Base-by-base conservation (phyloP, 2,113 vertebrate species). In the Tachysurus fulvidraco region DNA sequence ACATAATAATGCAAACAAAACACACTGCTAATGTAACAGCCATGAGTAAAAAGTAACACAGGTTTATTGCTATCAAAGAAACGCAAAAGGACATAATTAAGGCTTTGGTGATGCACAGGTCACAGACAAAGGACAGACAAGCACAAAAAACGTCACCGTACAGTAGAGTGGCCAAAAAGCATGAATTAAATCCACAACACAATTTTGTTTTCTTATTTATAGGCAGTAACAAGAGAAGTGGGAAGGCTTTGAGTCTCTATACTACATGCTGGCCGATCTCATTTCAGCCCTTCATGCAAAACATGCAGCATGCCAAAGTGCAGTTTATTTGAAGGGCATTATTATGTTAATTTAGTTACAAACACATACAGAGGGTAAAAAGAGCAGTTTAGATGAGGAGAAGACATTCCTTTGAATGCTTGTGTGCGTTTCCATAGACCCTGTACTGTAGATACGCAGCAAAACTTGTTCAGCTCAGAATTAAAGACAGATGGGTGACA, bases 141-240 rank as follows among this genome's bases (percentile, higher is more conserved):
- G 41, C 91, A 91, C 87, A 86, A 90, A 89, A 11, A 59, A 64
- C 25, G 23, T 86, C 74, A 91, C 91, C 90, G 90, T 92, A 93
- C 83, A 85, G 88, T 87, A 91, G 41, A 89, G 86, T 91, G 87
- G 55, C 84, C 85, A 90, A 94, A 94, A 87, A 93, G 74, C 60
- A 4, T 77, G 30, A 79, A 64, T 54, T 17, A n/a, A 85, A 85
- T 64, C 25, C n/a, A 85, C 71, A 79, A 71, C 28, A 54, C 44
- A n/a, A 55, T 50, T 65, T 62, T 64, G 55, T 59, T 12, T 81
- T 76, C 46, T 44, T 19, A 44, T 77, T 25, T 28, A 41, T 44
- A 44, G 19, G 57, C 36, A 80, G 41, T 55, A 80, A 69, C 50
- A 62, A 67, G 19, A 81, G 41, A 74, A 62, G 44, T 30, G 46